Conservation (phyloP, 2,888 invertebrate genomes). For the Drosophila pegasa region DNA sequence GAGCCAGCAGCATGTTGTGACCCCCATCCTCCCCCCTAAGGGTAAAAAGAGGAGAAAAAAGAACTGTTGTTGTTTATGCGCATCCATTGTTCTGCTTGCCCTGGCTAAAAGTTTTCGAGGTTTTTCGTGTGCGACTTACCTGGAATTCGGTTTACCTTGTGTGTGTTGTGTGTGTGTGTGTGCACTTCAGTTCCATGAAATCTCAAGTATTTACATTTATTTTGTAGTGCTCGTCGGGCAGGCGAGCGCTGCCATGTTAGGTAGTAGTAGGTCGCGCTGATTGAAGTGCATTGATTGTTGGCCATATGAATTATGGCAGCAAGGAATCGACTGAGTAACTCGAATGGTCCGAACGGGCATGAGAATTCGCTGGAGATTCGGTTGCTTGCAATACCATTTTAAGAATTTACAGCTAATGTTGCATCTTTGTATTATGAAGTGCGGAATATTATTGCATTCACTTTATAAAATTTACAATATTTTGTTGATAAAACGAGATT, state of each 20-base stretch:
- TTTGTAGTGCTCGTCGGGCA: slow-evolving; percentile 45
- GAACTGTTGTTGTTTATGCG: slow-evolving; percentile 37
- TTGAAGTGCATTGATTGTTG: slow-evolving; percentile 60
- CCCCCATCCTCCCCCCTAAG: not conserved
- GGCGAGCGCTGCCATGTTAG: not conserved
- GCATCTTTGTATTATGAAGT: not conserved
- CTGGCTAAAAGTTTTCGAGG: slow-evolving; percentile 20
- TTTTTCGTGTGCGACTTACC: slow-evolving; percentile 50
- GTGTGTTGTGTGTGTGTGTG: slow-evolving; percentile 20
- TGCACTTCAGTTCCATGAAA: slow-evolving; percentile 65
- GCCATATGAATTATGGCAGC: slow-evolving; percentile 46
- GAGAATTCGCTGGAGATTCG: not conserved
- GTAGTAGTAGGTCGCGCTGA: slow-evolving; percentile 37
- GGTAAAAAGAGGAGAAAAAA: slow-evolving; percentile 12
- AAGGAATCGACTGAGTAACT: not conserved
- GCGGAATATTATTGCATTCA: not conserved
- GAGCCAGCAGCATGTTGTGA: slow-evolving; percentile 13
- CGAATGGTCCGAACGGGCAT: not conserved
- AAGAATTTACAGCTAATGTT: not conserved
- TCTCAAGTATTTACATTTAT: slow-evolving; percentile 73
- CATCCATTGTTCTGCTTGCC: slow-evolving; percentile 60
- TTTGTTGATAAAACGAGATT: too few relatives aligned
- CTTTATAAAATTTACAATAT: too few relatives aligned
- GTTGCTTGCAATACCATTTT: not conserved
- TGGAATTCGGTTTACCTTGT: slow-evolving; percentile 54